phyloP scores from a whole-genome alignment of 2,113 vertebrate genomes.

The Notothenia coriiceps region DNA sequence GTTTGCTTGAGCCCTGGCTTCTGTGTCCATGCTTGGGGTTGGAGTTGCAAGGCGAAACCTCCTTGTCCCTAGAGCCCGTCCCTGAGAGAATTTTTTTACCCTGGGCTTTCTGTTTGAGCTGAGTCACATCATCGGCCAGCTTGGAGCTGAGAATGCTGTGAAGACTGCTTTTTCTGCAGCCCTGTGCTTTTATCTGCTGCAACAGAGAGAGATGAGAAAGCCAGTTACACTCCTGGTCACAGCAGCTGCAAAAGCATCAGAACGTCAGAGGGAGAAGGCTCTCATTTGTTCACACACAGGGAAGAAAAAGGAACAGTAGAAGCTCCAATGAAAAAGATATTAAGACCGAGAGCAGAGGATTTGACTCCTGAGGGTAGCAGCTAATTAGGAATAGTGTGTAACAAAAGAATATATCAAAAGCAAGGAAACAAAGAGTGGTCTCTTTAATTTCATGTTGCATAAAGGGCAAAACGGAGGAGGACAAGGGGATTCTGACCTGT shows the following conservation, averaged over 20 bases:
- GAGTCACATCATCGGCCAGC: slow-evolving; percentile 82
- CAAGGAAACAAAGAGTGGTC: slow-evolving; percentile 57
- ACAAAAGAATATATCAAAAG: slow-evolving; percentile 69
- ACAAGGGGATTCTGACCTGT: slow-evolving; percentile 75
- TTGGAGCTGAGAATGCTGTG: slow-evolving; percentile 81
- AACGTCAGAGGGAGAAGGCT: slow-evolving; percentile 52
- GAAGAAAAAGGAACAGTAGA: slow-evolving; percentile 46
- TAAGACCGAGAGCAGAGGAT: slow-evolving; percentile 63
- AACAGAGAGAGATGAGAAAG: slow-evolving; percentile 65
- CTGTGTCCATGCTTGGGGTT: slow-evolving; percentile 87
- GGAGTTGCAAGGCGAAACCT: slow-evolving; percentile 77
- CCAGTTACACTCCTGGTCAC: slow-evolving; percentile 57
- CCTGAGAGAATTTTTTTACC: slow-evolving; percentile 84
- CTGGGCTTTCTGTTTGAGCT: slow-evolving; percentile 89
- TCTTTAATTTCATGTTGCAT: slow-evolving; percentile 52
- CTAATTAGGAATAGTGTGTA: slow-evolving; percentile 70
- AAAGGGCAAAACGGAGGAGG: slow-evolving; percentile 57
- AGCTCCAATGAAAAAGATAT: slow-evolving; percentile 60
- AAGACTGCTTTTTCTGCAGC: slow-evolving; percentile 83
- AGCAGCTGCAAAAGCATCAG: slow-evolving; percentile 55
- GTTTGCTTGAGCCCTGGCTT: slow-evolving; percentile 81
- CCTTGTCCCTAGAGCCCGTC: slow-evolving; percentile 85
- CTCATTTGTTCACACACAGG: slow-evolving; percentile 55
- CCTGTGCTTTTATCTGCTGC: slow-evolving; percentile 85
- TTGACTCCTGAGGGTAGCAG: slow-evolving; percentile 59